Evolutionary conservation across 2,113 vertebrate genomes (phyloP).

Genomic region (Otus sunia): DNA sequence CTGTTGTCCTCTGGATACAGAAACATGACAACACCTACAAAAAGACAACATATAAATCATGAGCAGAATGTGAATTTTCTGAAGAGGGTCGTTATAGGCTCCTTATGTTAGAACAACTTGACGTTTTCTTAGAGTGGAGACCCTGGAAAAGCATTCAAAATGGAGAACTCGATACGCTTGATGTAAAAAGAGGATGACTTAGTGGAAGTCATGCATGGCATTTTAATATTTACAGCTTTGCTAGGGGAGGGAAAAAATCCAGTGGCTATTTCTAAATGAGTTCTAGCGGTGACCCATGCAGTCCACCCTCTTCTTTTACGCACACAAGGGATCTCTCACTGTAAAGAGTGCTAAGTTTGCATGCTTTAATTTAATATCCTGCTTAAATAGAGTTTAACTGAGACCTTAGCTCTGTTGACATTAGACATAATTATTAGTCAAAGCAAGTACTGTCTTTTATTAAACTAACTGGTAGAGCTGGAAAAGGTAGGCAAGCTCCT

Average conservation of each 20-base stretch:
- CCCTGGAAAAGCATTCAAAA: background rate
- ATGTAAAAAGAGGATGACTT: background rate
- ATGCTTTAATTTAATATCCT: conserved; percentile 41
- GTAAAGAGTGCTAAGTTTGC: background rate
- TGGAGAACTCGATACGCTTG: background rate
- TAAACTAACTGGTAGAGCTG: background rate
- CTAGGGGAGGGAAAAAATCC: background rate
- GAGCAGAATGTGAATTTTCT: background rate
- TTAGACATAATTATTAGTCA: conserved; percentile 31
- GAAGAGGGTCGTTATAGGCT: background rate
- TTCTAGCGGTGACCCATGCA: background rate
- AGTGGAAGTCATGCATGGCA: background rate
- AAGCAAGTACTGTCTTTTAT: conserved; percentile 9
- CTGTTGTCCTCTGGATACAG: background rate
- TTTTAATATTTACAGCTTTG: background rate
- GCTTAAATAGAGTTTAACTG: conserved; percentile 34
- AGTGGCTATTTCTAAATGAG: background rate
- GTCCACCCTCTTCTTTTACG: background rate
- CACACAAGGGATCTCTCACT: background rate
- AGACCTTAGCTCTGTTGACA: conserved; percentile 34
- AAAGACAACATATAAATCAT: background rate
- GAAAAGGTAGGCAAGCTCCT: background rate
- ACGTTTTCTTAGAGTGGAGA: background rate
- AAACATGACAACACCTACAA: background rate
- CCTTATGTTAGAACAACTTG: background rate